Percentiles rank a stretch among this genome's conserved stretches.
Conservation (phyloP, 2,888 invertebrate genomes). For the Iselma pallidipennis region DNA sequence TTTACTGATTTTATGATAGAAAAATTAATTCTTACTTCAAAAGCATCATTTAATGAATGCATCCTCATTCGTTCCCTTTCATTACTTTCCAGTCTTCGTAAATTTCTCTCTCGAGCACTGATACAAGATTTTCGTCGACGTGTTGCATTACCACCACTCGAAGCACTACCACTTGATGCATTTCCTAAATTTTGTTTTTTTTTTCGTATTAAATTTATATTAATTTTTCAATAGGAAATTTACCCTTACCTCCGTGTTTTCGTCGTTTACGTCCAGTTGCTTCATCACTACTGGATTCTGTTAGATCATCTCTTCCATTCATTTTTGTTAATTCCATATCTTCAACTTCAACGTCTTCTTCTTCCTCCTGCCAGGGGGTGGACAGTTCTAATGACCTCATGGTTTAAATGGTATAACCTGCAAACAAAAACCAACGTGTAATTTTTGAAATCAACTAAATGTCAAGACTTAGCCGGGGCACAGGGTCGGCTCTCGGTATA, state of each 20-base stretch:
- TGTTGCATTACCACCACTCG: conserved; percentile 53
- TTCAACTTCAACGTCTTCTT: conserved; percentile 57
- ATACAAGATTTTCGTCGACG: conserved; percentile 63
- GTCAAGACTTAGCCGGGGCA: not conserved
- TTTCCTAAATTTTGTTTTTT: conserved; percentile 43
- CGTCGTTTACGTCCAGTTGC: conserved; percentile 52
- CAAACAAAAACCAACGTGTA: conserved; percentile 17
- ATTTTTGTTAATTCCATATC: conserved; percentile 52
- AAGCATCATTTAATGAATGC: conserved; percentile 80
- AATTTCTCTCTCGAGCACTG: conserved; percentile 70
- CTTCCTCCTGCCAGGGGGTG: conserved; percentile 55
- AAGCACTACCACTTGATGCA: conserved; percentile 54
- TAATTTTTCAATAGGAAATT: not conserved
- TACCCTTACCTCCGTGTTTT: conserved; percentile 51
- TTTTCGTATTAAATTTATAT: not conserved
- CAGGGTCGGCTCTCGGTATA: no score
- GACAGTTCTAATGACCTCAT: conserved; percentile 56
- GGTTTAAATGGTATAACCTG: conserved; percentile 23
- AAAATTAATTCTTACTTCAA: conserved; percentile 62
- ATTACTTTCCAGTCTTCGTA: conserved; percentile 75
- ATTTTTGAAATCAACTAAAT: not conserved
- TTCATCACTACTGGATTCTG: conserved; percentile 54
- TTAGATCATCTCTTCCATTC: conserved; percentile 46
- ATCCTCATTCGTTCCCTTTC: conserved; percentile 79
- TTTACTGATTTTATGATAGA: not conserved